Percentiles rank a stretch among this genome's conserved stretches.
phyloP scores from a whole-genome alignment of 2,888 invertebrate species.

The Chouioia cunea region DNA sequence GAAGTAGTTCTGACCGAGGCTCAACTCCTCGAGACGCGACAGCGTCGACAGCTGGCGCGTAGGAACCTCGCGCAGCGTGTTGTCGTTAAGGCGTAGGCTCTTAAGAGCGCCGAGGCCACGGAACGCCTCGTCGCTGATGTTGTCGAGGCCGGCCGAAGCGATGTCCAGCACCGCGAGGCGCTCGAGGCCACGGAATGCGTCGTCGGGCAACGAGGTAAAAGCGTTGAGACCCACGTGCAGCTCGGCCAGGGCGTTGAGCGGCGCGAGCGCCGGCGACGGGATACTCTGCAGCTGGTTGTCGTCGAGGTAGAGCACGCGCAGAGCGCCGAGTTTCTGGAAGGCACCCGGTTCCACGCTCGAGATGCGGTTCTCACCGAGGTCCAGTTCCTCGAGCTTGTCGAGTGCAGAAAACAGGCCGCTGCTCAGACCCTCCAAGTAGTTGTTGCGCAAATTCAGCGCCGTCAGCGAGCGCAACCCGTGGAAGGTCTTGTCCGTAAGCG shows the following conservation, averaged over 20 bases:
- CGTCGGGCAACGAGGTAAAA: slow-evolving; percentile 81
- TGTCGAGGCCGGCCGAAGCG: slow-evolving; percentile 83
- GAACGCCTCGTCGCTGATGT: slow-evolving; percentile 83
- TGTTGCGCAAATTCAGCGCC: slow-evolving; percentile 84
- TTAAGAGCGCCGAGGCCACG: slow-evolving; percentile 82
- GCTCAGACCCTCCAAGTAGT: slow-evolving; percentile 84
- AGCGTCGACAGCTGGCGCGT: slow-evolving; percentile 80
- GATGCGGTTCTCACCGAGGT: slow-evolving; percentile 88
- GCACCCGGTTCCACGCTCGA: slow-evolving; percentile 83
- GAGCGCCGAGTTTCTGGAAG: slow-evolving; percentile 81
- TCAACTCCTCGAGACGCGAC: slow-evolving; percentile 82
- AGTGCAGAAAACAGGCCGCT: slow-evolving; percentile 81
- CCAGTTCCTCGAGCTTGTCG: slow-evolving; percentile 84
- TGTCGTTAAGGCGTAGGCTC: slow-evolving; percentile 84
- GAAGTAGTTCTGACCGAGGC: slow-evolving; percentile 87
- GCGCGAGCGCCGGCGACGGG: slow-evolving; percentile 80
- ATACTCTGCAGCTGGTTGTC: slow-evolving; percentile 85
- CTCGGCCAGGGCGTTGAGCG: slow-evolving; percentile 84
- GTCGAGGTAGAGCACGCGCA: slow-evolving; percentile 85
- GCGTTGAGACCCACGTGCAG: slow-evolving; percentile 87
- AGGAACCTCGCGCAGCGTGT: slow-evolving; percentile 81
- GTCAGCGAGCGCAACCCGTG: slow-evolving; percentile 82
- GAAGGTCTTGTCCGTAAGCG: slow-evolving; percentile 84
- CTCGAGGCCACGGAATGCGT: slow-evolving; percentile 83
- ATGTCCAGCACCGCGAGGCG: slow-evolving; percentile 83